These are phyloP conservation scores for Melanargia galathea DNA, from an alignment of 2,888 invertebrate genomes.

Conservation along the genomic window DNA sequence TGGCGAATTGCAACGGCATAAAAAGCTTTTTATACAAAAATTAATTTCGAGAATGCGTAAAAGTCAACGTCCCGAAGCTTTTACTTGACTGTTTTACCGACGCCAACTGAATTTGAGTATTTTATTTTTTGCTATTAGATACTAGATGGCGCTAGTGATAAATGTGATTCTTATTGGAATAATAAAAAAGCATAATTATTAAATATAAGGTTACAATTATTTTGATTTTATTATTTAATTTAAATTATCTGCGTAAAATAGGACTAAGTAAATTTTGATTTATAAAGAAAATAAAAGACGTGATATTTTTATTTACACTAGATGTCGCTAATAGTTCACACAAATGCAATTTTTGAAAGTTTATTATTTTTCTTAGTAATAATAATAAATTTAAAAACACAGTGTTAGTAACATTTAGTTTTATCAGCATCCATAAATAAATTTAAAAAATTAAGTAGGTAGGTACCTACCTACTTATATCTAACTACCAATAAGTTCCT, in stretches of 20 bases:
- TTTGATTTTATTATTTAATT: not conserved
- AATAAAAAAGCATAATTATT: not conserved
- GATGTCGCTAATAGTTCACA: conserved; percentile 30
- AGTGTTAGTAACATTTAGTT: too few species aligned
- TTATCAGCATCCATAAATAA: too few species aligned
- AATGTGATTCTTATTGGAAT: conserved; percentile 33
- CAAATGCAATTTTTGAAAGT: not conserved
- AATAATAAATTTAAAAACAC: not conserved
- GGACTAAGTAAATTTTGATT: not conserved
- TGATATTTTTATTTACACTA: conserved; percentile 11
- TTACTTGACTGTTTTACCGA: conserved; percentile 63
- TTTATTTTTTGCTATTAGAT: conserved; percentile 50
- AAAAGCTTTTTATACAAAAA: not conserved
- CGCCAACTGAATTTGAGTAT: conserved; percentile 34
- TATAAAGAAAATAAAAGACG: not conserved
- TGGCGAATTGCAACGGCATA: not conserved
- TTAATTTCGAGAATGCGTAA: not conserved
- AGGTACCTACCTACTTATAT: too few species aligned
- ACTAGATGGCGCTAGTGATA: conserved; percentile 52
- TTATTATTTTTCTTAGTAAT: not conserved
- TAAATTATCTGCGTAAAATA: not conserved
- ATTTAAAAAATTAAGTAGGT: too few species aligned
- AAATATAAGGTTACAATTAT: not conserved
- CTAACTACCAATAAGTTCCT: too few species aligned
- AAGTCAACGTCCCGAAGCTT: conserved; percentile 47